Percentiles rank a stretch among this genome's conserved stretches.
Evolutionary conservation across 2,888 invertebrate genomes (phyloP).

Genomic region (Philonicus albiceps): DNA sequence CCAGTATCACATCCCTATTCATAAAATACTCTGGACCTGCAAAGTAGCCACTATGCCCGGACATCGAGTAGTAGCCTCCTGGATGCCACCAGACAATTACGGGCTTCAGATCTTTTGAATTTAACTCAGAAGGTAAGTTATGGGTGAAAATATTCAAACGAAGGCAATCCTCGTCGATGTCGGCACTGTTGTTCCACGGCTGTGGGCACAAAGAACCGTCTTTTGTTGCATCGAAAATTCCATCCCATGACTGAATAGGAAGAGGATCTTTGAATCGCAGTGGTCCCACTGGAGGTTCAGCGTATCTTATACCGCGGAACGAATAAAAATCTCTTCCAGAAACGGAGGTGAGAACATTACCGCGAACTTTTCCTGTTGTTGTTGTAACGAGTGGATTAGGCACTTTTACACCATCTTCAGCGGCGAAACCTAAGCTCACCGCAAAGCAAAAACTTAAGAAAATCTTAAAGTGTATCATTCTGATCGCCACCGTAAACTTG

Average conservation of each 20-base stretch:
- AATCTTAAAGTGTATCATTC: background rate
- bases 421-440: background rate
- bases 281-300: constrained; percentile 62
- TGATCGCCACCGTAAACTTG: background rate
- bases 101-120: constrained; percentile 62
- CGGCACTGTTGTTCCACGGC: constrained; percentile 49
- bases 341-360: constrained; percentile 57
- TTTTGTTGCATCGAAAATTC: constrained; percentile 66
- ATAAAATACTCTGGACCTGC: constrained; percentile 70
- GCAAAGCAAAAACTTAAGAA: background rate
- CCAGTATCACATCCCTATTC: constrained; percentile 71
- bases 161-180: constrained; percentile 68
- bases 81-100: constrained; percentile 75
- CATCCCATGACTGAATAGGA: constrained; percentile 63
- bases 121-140: constrained; percentile 55
- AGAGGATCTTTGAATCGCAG: constrained; percentile 57
- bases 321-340: constrained; percentile 53
- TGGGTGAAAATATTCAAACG: constrained; percentile 67
- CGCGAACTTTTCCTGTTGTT: constrained; percentile 56
- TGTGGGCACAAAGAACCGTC: constrained; percentile 65
- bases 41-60: constrained; percentile 67
- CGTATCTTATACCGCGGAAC: constrained; percentile 57
- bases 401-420: background rate
- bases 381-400: background rate
- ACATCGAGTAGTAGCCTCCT: constrained; percentile 71